Conservation (phyloP, 2,113 vertebrate genomes). For the Butorides virescens region DNA sequence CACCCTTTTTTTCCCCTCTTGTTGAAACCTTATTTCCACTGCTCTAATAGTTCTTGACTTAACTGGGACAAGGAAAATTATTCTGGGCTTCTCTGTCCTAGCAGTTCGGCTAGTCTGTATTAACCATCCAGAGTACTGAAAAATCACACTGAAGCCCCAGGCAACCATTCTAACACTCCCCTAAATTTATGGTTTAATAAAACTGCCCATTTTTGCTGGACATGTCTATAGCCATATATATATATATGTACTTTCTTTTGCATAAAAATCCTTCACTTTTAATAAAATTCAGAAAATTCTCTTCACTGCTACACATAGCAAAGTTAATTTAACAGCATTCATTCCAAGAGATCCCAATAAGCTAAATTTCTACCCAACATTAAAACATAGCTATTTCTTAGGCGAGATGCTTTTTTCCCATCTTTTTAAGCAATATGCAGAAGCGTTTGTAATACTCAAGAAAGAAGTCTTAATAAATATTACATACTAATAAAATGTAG, state of each 20-base stretch:
- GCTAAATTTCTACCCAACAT: not conserved
- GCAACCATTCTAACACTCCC: not conserved
- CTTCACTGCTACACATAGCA: not conserved
- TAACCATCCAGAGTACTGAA: slow-evolving; percentile 21
- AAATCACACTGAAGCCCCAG: slow-evolving; percentile 13
- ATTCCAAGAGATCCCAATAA: not conserved
- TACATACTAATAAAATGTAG: not conserved
- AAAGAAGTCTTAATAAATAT: not conserved
- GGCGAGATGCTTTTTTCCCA: not conserved
- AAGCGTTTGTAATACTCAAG: not conserved
- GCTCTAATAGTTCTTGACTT: slow-evolving; percentile 65
- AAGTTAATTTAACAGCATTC: not conserved
- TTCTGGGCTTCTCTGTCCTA: slow-evolving; percentile 49
- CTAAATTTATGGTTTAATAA: not conserved
- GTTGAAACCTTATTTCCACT: slow-evolving; percentile 33
- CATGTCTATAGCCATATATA: not conserved
- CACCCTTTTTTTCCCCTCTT: not conserved
- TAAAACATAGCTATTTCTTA: not conserved
- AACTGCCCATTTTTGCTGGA: not conserved
- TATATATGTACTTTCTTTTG: not conserved
- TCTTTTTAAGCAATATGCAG: not conserved
- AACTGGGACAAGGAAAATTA: slow-evolving; percentile 68
- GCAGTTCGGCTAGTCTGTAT: slow-evolving; percentile 10
- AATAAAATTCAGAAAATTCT: not conserved
- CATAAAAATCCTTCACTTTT: not conserved